These are phyloP conservation scores for Orthosia cruda DNA, from an alignment of 2,888 invertebrate species.

Conservation along the genomic window DNA sequence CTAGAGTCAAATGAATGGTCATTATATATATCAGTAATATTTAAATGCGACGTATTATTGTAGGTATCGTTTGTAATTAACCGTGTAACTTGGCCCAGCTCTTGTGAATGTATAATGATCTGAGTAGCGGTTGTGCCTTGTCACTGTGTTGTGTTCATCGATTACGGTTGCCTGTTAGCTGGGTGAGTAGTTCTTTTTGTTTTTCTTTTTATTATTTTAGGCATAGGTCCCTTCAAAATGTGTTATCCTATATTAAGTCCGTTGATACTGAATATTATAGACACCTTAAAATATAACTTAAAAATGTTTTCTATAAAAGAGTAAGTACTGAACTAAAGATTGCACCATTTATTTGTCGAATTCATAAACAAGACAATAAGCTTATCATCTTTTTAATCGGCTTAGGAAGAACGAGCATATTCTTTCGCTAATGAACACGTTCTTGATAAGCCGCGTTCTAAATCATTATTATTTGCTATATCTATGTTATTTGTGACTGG, in stretches of 20 bases:
- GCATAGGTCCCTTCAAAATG: too few species aligned
- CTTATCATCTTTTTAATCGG: too few species aligned
- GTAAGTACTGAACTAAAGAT: neutral
- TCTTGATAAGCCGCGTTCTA: too few species aligned
- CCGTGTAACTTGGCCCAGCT: constrained; percentile 42
- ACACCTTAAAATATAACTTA: neutral
- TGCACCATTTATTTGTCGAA: neutral
- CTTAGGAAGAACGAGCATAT: too few species aligned
- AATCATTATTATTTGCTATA: too few species aligned
- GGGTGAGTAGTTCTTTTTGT: constrained; percentile 44
- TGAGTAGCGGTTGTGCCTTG: constrained; percentile 60
- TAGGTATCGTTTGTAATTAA: constrained; percentile 47
- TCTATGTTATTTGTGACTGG: neutral
- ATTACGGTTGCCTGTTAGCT: constrained; percentile 48
- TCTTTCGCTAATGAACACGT: too few species aligned
- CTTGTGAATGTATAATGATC: constrained; percentile 63
- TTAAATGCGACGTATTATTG: constrained; percentile 35
- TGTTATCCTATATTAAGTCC: too few species aligned
- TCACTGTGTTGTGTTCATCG: constrained; percentile 64
- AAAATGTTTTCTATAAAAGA: neutral
- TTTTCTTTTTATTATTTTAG: neutral
- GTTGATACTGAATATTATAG: neutral
- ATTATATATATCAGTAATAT: constrained; percentile 23
- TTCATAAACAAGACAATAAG: neutral
- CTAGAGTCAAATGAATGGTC: neutral